phyloP scores from a whole-genome alignment of 2,113 vertebrate genomes.

The Passer montanus region DNA sequence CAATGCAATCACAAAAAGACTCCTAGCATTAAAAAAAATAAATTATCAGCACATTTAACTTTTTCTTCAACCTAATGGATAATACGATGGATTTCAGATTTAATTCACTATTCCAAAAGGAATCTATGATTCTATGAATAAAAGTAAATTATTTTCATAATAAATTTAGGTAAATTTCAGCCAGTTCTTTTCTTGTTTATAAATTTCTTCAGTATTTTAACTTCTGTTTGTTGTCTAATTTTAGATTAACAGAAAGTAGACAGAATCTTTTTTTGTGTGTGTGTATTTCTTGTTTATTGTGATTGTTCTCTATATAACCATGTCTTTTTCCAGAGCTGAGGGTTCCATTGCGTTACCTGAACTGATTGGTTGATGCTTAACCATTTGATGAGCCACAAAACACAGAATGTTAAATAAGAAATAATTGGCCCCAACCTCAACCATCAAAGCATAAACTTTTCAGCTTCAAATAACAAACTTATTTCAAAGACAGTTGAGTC shows the following conservation, averaged over 20 bases:
- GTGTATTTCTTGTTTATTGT: background rate
- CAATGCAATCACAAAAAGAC: background rate
- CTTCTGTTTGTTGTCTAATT: background rate
- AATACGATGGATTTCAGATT: background rate
- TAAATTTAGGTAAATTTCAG: background rate
- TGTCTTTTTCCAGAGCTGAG: background rate
- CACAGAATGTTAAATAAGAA: background rate
- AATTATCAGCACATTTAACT: background rate
- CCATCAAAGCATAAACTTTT: background rate
- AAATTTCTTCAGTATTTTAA: background rate
- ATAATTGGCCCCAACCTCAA: background rate
- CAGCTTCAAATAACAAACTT: background rate
- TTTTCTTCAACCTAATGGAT: background rate
- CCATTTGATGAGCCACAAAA: background rate
- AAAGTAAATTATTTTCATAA: background rate
- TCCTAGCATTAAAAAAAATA: background rate
- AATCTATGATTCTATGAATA: background rate
- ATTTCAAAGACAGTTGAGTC: background rate
- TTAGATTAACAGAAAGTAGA: background rate
- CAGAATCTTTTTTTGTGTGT: background rate
- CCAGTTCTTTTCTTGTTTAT: background rate
- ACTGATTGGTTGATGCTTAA: background rate
- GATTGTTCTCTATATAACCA: background rate
- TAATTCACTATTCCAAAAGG: background rate
- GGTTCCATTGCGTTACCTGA: background rate